Evolutionary conservation across 2,113 vertebrate species (phyloP).

Genomic region (Xyrauchen texanus): DNA sequence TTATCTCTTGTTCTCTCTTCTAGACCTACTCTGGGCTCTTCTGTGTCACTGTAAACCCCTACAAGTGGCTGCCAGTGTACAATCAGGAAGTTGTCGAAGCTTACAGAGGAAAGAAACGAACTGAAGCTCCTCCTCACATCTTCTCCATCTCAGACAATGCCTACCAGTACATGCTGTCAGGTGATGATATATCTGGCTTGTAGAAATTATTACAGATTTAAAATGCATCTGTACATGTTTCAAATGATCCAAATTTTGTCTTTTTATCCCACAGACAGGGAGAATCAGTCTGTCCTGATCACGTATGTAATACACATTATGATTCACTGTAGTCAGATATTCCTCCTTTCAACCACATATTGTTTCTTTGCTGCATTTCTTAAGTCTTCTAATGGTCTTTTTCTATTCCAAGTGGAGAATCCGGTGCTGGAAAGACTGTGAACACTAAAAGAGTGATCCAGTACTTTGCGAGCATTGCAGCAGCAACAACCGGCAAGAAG

Average conservation of each 20-base stretch:
- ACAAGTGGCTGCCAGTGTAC: slow-evolving; percentile 87
- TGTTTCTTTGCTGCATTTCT: not conserved
- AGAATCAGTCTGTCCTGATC: slow-evolving; percentile 85
- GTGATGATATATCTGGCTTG: not conserved
- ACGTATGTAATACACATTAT: slow-evolving; percentile 72
- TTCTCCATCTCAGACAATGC: slow-evolving; percentile 30
- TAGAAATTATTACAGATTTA: not conserved
- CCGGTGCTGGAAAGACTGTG: slow-evolving; percentile 81
- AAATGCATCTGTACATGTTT: not conserved
- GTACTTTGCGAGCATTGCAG: slow-evolving; percentile 69
- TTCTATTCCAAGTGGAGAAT: slow-evolving; percentile 25
- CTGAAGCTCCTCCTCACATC: slow-evolving; percentile 15
- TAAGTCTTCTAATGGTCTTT: not conserved
- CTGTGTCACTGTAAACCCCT: slow-evolving; percentile 85
- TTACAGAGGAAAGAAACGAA: slow-evolving; percentile 51
- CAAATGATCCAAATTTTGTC: not conserved
- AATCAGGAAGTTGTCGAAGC: slow-evolving; percentile 4
- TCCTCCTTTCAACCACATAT: not conserved
- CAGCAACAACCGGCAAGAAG: slow-evolving; percentile 75
- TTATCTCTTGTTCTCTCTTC: not conserved
- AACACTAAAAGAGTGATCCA: slow-evolving; percentile 83
- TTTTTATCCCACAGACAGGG: slow-evolving; percentile 65
- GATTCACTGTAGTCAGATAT: too few species aligned
- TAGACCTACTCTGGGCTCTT: slow-evolving; percentile 65
- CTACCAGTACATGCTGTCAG: slow-evolving; percentile 82